phyloP scores from a whole-genome alignment of 2,113 vertebrate species.

The Marcusenius ussheri region DNA sequence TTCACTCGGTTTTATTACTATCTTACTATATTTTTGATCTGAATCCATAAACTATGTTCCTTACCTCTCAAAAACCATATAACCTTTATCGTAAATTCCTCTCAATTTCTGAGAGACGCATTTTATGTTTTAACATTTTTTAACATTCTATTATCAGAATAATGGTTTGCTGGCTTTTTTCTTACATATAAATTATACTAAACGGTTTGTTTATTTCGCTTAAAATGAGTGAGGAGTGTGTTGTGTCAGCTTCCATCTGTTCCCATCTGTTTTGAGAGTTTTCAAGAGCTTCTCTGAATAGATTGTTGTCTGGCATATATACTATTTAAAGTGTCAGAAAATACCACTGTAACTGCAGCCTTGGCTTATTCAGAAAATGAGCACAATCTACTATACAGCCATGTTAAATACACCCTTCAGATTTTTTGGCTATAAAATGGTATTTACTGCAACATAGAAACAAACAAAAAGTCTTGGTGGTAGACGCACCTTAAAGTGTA shows the following conservation, averaged over 20 bases:
- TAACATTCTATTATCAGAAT: neutral
- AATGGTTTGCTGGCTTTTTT: neutral
- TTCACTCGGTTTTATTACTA: neutral
- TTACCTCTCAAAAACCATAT: too few relatives aligned
- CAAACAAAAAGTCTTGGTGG: neutral
- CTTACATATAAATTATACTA: neutral
- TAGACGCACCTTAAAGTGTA: neutral
- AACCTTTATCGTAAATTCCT: neutral
- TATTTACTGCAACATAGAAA: neutral
- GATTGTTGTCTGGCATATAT: neutral
- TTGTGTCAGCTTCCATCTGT: slow-evolving; percentile 9
- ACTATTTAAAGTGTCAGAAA: neutral
- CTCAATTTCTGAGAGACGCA: neutral
- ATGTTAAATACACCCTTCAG: neutral
- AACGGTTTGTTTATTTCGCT: slow-evolving; percentile 11
- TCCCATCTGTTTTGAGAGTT: slow-evolving; percentile 5
- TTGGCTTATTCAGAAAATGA: slow-evolving; percentile 1
- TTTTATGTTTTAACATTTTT: neutral
- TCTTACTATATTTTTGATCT: neutral
- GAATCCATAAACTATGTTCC: neutral
- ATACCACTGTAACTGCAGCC: neutral
- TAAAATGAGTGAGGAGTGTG: neutral
- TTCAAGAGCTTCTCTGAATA: slow-evolving; percentile 2
- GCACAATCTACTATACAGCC: neutral
- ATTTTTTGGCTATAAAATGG: neutral